A percentile compares a stretch with the other conserved stretches of the same genome.
Conservation (phyloP, 2,113 vertebrate genomes). For the Emydura subglobosa region DNA sequence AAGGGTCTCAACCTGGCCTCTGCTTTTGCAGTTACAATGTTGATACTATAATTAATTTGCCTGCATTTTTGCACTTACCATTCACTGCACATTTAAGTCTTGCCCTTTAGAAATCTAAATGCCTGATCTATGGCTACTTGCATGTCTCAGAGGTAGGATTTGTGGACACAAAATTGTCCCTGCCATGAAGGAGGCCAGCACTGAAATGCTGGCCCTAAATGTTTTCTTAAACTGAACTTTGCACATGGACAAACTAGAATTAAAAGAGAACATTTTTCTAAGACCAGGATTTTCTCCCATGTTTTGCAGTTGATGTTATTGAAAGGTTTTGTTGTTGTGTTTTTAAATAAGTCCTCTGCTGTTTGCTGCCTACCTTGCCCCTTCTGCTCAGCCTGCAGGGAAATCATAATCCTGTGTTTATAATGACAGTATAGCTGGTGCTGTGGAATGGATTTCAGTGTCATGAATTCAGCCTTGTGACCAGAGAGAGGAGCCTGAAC, state of each 20-base stretch:
- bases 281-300: conserved; percentile 66
- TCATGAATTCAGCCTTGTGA: conserved; percentile 57
- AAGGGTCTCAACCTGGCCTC: conserved; percentile 51
- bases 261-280: conserved; percentile 47
- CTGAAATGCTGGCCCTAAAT: neutral
- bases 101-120: neutral
- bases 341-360: conserved; percentile 49
- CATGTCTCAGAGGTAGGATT: neutral
- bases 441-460: conserved; percentile 62
- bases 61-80: conserved; percentile 37
- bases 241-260: conserved; percentile 51
- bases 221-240: conserved; percentile 21
- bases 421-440: conserved; percentile 55
- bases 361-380: conserved; percentile 48
- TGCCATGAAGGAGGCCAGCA: conserved; percentile 5
- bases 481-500: conserved; percentile 48
- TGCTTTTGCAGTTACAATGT: conserved; percentile 53
- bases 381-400: conserved; percentile 51
- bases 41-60: conserved; percentile 19
- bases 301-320: conserved; percentile 51
- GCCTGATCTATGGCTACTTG: neutral
- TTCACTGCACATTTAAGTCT: conserved; percentile 31
- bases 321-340: conserved; percentile 63
- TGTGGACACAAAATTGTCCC: conserved; percentile 15
- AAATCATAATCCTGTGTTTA: conserved; percentile 52